A percentile compares a stretch with the other conserved stretches of the same genome.
Evolutionary conservation across 2,113 vertebrate species (phyloP).

Genomic region (Neodon shergylaensis): DNA sequence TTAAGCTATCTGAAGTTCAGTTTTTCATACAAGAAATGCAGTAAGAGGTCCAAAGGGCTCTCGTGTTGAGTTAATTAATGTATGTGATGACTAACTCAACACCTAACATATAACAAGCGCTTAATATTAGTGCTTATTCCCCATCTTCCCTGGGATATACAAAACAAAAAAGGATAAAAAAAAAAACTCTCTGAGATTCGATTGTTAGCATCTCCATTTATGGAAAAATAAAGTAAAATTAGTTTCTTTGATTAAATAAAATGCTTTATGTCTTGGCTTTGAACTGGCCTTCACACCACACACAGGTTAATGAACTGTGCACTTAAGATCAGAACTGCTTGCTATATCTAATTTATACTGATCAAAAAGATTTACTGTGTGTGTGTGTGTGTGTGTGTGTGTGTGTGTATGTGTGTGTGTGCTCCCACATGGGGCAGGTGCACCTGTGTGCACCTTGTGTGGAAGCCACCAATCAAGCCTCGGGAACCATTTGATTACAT

Average conservation of each 20-base stretch:
- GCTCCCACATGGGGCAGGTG: too few relatives aligned
- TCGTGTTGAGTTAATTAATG: neutral
- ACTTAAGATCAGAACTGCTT: neutral
- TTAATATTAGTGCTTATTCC: neutral
- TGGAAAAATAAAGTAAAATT: constrained; percentile 28
- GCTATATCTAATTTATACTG: neutral
- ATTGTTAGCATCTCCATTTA: neutral
- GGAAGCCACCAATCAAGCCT: neutral
- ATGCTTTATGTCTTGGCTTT: neutral
- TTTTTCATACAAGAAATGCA: neutral
- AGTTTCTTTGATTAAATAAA: neutral
- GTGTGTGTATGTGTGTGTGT: too few relatives aligned
- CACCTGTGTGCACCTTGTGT: neutral
- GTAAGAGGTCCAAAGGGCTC: neutral
- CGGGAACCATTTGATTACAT: too few relatives aligned
- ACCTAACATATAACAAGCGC: neutral
- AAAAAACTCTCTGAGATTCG: constrained; percentile 1
- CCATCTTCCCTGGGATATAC: neutral
- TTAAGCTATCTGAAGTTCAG: neutral
- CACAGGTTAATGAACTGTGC: neutral
- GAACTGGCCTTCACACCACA: neutral
- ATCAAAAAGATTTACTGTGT: neutral
- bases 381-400: neutral
- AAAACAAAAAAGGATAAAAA: constrained; percentile 35
- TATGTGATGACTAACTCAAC: neutral